These are phyloP conservation scores for Lordiphosa andalusiaca DNA, from an alignment of 2,888 invertebrate genomes.

Conservation along the genomic window DNA sequence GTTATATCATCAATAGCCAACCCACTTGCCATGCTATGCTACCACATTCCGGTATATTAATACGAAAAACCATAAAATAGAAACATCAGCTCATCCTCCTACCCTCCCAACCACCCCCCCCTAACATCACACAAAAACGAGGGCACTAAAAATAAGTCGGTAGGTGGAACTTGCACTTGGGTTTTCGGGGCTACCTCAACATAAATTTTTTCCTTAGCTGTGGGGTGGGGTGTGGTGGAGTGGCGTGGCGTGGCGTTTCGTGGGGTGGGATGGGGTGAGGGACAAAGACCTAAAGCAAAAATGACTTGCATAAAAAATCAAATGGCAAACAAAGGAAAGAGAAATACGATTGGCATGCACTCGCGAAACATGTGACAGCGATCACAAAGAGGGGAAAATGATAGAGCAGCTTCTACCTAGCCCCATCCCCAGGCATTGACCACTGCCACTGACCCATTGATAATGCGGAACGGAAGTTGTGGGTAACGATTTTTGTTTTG, in stretches of 20 bases:
- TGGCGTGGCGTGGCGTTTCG: too few species aligned
- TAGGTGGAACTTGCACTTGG: slow-evolving; percentile 62
- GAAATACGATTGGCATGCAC: slow-evolving; percentile 1
- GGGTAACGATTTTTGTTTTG: slow-evolving; percentile 24
- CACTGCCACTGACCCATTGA: slow-evolving; percentile 62
- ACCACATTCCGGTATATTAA: slow-evolving; percentile 30
- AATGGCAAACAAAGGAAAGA: slow-evolving; percentile 59
- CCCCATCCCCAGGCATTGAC: slow-evolving; percentile 28
- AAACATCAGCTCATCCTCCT: slow-evolving; percentile 9
- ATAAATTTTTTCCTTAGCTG: slow-evolving; percentile 38
- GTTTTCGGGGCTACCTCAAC: slow-evolving; percentile 63
- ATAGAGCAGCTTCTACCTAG: slow-evolving; percentile 12
- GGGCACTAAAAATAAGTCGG: slow-evolving; percentile 55
- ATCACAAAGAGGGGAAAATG: slow-evolving; percentile 6
- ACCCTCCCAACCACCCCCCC: too few species aligned
- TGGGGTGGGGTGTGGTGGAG: slow-evolving; percentile 16
- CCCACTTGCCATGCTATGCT: slow-evolving; percentile 33
- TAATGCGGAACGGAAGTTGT: slow-evolving; percentile 59
- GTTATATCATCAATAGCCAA: slow-evolving; percentile 62
- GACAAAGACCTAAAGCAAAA: slow-evolving; percentile 45
- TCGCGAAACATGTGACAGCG: slow-evolving; percentile 6
- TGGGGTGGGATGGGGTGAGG: slow-evolving; percentile 16
- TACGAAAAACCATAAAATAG: slow-evolving; percentile 23
- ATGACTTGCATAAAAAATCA: slow-evolving; percentile 58
- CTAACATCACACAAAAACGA: slow-evolving; percentile 29